phyloP scores from a whole-genome alignment of 2,888 invertebrate species.

The Orthosia cruda region DNA sequence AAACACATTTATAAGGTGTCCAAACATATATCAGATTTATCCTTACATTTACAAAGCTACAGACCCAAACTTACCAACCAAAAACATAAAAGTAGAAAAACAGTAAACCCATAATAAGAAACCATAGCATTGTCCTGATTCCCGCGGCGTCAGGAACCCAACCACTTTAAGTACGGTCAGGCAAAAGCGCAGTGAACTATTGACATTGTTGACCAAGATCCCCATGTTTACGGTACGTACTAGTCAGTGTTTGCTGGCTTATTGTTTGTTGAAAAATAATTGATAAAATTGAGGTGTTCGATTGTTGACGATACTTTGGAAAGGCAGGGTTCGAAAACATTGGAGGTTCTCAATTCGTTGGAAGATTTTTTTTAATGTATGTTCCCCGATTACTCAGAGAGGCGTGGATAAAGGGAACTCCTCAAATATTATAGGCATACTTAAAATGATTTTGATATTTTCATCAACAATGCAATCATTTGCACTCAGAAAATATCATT shows the following conservation, averaged over 20 bases:
- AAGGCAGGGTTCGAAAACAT: constrained; percentile 49
- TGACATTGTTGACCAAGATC: constrained; percentile 62
- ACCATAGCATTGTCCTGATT: constrained; percentile 1
- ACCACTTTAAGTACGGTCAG: constrained; percentile 64
- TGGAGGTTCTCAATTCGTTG: too few species aligned
- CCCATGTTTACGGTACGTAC: constrained; percentile 54
- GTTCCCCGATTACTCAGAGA: too few species aligned
- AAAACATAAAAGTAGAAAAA: constrained; percentile 63
- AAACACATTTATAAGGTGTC: too few species aligned
- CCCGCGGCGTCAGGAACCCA: constrained; percentile 65
- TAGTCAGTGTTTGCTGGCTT: neutral
- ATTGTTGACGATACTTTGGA: constrained; percentile 17
- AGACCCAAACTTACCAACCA: constrained; percentile 63
- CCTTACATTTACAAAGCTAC: too few species aligned
- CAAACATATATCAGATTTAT: too few species aligned
- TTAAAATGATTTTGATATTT: too few species aligned
- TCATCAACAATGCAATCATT: too few species aligned
- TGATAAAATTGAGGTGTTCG: constrained; percentile 6
- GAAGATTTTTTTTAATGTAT: too few species aligned
- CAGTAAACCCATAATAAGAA: constrained; percentile 59
- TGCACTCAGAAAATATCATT: too few species aligned
- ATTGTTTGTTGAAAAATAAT: constrained; percentile 27
- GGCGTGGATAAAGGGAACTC: too few species aligned
- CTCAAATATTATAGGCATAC: too few species aligned
- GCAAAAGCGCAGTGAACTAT: constrained; percentile 61